These are phyloP conservation scores for Acipenser transmontanus DNA, from an alignment of 2,797 vertebrate genomes.

Conservation along the genomic window DNA sequence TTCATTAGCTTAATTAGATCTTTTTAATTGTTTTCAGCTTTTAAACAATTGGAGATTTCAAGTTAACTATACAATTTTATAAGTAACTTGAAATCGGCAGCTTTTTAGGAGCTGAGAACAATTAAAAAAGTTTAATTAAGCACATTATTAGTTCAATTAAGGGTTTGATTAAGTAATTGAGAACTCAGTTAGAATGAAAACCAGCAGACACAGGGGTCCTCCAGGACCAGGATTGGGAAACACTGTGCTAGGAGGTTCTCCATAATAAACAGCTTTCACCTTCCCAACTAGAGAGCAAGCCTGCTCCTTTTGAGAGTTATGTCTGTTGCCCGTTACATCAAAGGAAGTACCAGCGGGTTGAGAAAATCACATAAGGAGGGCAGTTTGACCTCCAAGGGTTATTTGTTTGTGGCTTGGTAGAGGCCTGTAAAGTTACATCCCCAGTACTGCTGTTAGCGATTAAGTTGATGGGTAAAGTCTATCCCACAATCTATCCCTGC, in stretches of 20 bases:
- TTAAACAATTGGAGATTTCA: no score
- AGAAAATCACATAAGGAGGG: slow-evolving; percentile 56
- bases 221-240: no score
- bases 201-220: no score
- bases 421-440: slow-evolving; percentile 78
- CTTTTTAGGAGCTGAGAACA: no score
- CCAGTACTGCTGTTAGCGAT: slow-evolving; percentile 91
- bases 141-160: no score
- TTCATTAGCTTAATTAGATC: no score
- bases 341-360: slow-evolving; percentile 72
- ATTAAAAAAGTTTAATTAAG: no score
- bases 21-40: no score
- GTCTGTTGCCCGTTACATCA: slow-evolving; percentile 81
- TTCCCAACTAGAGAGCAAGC: slow-evolving; percentile 59
- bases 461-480: slow-evolving; percentile 88
- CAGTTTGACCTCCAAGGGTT: slow-evolving; percentile 70
- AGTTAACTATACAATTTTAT: no score
- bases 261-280: slow-evolving; percentile 72
- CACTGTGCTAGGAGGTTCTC: slow-evolving; percentile 47
- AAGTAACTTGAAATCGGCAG: no score
- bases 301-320: slow-evolving; percentile 48
- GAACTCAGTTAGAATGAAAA: no score
- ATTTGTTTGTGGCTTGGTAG: slow-evolving; percentile 69
- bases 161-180: no score
- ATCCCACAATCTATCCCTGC: slow-evolving; percentile 62